A percentile compares a stretch with the other conserved stretches of the same genome.
Conservation (phyloP, 2,888 invertebrate genomes). For the Ligdia adustata region DNA sequence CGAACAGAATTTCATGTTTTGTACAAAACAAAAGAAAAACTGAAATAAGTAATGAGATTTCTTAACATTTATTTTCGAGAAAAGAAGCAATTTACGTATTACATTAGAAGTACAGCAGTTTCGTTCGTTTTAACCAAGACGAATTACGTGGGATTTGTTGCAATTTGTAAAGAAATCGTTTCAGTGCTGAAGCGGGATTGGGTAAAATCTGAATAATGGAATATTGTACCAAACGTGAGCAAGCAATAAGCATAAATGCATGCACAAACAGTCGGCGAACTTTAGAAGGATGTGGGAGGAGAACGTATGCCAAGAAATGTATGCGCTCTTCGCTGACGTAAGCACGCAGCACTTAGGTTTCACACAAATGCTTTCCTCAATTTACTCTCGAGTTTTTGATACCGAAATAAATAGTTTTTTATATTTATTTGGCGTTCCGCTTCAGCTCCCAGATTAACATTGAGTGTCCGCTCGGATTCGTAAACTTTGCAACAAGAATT, state of each 20-base stretch:
- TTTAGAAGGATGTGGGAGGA: not conserved
- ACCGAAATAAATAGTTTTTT: too few species aligned
- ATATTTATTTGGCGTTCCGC: too few species aligned
- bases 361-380: too few species aligned
- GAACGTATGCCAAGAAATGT: too few species aligned
- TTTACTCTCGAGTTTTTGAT: too few species aligned
- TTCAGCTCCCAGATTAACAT: too few species aligned
- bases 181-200: slow-evolving; percentile 8
- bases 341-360: too few species aligned
- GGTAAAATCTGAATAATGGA: slow-evolving; percentile 19
- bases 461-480: too few species aligned
- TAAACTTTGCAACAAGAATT: too few species aligned
- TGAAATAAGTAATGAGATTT: slow-evolving; percentile 12
- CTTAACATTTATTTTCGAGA: not conserved
- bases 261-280: slow-evolving; percentile 11
- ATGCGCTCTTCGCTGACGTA: too few species aligned
- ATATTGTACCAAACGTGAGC: slow-evolving; percentile 13
- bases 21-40: slow-evolving; percentile 14
- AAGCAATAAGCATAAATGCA: slow-evolving; percentile 27
- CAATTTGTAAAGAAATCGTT: slow-evolving; percentile 7
- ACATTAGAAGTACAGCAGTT: not conserved
- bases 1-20: slow-evolving; percentile 11
- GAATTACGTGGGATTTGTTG: not conserved
- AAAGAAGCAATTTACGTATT: not conserved
- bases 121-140: not conserved